Conservation (phyloP, 2,797 vertebrate genomes). For the Lithobates pipiens region DNA sequence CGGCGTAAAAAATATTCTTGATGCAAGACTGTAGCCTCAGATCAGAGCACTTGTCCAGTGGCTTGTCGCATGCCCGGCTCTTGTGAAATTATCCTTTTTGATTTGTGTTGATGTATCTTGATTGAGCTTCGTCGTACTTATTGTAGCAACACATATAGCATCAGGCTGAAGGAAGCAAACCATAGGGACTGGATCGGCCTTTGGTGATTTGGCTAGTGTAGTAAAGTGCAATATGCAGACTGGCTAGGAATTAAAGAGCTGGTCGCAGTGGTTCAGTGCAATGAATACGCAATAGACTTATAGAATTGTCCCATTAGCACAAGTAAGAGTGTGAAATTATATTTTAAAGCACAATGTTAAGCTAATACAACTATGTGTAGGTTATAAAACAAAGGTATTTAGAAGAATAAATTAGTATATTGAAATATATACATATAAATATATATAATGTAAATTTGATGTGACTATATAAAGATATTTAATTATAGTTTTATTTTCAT, state of each 20-base stretch:
- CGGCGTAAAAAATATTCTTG: not conserved
- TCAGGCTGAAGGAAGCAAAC: not conserved
- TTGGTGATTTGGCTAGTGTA: not conserved
- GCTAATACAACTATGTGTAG: not conserved
- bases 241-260: not conserved
- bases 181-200: not conserved
- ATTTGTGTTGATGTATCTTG: not conserved
- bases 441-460: conserved; percentile 24
- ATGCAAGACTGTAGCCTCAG: not conserved
- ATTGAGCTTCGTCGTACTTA: not conserved
- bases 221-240: not conserved
- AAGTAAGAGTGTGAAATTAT: conserved; percentile 11
- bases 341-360: conserved; percentile 13
- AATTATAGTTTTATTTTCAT: conserved; percentile 35
- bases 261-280: not conserved
- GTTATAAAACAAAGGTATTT: conserved; percentile 8
- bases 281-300: not conserved
- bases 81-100: conserved; percentile 1
- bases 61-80: conserved; percentile 21
- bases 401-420: not conserved
- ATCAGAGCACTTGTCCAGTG: not conserved
- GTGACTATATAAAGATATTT: conserved; percentile 17
- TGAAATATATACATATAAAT: not conserved
- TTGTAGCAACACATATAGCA: not conserved
- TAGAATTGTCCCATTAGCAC: conserved; percentile 11